These are phyloP conservation scores for Synanthedon myopaeformis DNA, from an alignment of 2,888 invertebrate genomes.

Conservation along the genomic window DNA sequence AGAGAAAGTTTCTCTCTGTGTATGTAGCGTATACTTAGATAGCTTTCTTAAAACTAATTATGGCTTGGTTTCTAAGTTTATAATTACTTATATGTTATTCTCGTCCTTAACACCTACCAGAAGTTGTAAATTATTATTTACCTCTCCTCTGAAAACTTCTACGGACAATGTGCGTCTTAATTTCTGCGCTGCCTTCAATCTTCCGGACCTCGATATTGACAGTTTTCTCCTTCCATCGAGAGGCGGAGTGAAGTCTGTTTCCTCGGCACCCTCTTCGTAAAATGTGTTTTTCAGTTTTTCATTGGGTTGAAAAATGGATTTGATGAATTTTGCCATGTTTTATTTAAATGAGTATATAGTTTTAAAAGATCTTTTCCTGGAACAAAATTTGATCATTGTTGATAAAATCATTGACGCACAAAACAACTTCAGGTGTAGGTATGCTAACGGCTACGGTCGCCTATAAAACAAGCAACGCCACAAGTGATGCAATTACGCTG, in stretches of 20 bases:
- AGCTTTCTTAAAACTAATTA: neutral
- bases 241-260: slow-evolving; percentile 26
- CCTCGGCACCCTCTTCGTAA: slow-evolving; percentile 21
- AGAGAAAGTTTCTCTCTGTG: no score
- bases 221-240: slow-evolving; percentile 44
- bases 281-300: slow-evolving; percentile 29
- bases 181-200: slow-evolving; percentile 68
- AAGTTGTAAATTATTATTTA: slow-evolving; percentile 16
- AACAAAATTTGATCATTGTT: no score
- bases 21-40: no score
- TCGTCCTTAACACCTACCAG: neutral
- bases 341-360: neutral
- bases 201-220: slow-evolving; percentile 73
- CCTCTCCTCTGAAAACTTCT: slow-evolving; percentile 62
- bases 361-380: no score
- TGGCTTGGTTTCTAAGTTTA: neutral
- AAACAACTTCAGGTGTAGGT: neutral
- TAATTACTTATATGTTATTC: neutral
- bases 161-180: slow-evolving; percentile 62
- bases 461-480: neutral
- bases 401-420: no score
- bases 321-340: slow-evolving; percentile 55
- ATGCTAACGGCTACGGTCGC: neutral
- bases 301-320: slow-evolving; percentile 42
- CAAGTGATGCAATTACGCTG: no score